These are phyloP conservation scores for Drosophila parvula DNA, from an alignment of 1,140 invertebrate genomes.

Conservation along the genomic window DNA sequence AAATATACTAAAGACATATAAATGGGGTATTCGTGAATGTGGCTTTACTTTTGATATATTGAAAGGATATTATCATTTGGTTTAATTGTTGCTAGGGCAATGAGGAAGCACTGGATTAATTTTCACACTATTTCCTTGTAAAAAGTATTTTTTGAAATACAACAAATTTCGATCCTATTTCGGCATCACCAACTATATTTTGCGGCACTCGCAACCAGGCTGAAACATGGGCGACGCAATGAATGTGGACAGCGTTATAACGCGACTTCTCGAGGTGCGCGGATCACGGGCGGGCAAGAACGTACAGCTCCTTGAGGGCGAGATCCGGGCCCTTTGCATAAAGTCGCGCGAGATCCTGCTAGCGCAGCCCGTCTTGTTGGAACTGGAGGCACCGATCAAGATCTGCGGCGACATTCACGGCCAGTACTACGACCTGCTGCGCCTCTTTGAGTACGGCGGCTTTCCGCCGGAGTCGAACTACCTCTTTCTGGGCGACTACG, in stretches of 20 bases:
- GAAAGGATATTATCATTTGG: too few relatives aligned
- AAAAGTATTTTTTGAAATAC: conserved; percentile 8
- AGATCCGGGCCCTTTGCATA: conserved; percentile 8
- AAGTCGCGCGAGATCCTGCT: conserved; percentile 16
- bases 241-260: conserved; percentile 18
- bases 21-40: background rate
- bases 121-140: background rate
- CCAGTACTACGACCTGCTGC: conserved; percentile 11
- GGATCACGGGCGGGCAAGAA: conserved; percentile 12
- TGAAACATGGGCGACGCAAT: conserved; percentile 8
- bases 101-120: conserved; percentile 5
- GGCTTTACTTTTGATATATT: too few relatives aligned
- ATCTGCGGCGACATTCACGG: conserved; percentile 17
- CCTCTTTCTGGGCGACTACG: conserved; percentile 10
- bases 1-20: background rate
- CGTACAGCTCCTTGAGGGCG: conserved; percentile 7
- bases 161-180: conserved; percentile 7
- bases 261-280: conserved; percentile 8
- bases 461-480: conserved; percentile 14
- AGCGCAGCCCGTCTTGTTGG: conserved; percentile 8
- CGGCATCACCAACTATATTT: background rate
- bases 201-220: conserved; percentile 1
- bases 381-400: conserved; percentile 11
- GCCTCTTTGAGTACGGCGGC: conserved; percentile 7
- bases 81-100: background rate